Conservation (phyloP, 1,140 invertebrate genomes). For the Venustaconcha ellipsiformis region DNA sequence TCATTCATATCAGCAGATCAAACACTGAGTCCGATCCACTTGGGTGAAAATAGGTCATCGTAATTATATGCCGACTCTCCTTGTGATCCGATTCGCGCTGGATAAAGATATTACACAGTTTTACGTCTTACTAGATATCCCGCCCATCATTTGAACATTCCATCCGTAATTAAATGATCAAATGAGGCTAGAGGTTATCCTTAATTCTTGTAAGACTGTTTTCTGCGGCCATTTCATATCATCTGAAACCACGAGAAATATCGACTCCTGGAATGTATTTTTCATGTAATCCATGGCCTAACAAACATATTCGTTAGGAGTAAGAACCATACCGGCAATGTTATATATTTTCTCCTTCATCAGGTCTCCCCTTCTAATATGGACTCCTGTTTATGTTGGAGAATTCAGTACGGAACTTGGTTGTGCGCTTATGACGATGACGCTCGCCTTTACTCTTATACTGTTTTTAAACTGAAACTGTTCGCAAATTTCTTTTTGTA, state of each 20-base stretch:
- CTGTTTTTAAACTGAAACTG: conserved; percentile 42
- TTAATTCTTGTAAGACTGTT: background rate
- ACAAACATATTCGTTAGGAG: conserved; percentile 19
- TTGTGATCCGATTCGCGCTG: conserved; percentile 13
- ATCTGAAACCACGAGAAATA: conserved; percentile 39
- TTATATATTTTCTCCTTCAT: background rate
- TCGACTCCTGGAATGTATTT: conserved; percentile 17
- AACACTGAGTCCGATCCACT: conserved; percentile 18
- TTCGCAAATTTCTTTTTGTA: conserved; percentile 26
- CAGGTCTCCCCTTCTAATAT: conserved; percentile 44
- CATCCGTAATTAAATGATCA: conserved; percentile 51
- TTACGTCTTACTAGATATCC: conserved; percentile 51
- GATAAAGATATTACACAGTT: conserved; percentile 43
- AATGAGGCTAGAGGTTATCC: conserved; percentile 34
- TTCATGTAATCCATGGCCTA: conserved; percentile 30
- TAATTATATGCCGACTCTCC: conserved; percentile 16
- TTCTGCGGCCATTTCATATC: conserved; percentile 28
- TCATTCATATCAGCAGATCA: too few species aligned
- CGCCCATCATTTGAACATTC: conserved; percentile 54
- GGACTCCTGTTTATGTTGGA: conserved; percentile 25
- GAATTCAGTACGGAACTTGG: background rate
- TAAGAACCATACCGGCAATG: background rate
- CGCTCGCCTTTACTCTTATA: conserved; percentile 9
- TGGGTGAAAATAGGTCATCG: conserved; percentile 27
- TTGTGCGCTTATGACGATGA: conserved; percentile 5